Evolutionary conservation across 2,113 vertebrate genomes (phyloP), one percentile per base, ranked within the genome.

Genomic region (Periophthalmodon schlosseri): DNA sequence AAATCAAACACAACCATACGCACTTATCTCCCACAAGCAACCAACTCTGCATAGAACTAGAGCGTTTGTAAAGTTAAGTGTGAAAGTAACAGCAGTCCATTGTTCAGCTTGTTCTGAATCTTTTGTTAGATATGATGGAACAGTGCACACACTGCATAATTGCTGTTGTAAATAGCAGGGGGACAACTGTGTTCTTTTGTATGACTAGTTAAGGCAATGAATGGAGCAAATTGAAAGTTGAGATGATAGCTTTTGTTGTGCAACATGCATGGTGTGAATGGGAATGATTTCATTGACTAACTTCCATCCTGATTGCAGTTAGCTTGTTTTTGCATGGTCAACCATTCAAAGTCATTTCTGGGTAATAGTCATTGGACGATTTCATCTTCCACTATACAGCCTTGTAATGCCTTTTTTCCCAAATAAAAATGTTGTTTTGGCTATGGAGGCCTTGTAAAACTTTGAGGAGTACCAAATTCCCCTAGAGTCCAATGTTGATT

Each of bases 1-100:
- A 94, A 94, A 94, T 94, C 93, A 93, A 92, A 88, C 70, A 60
- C 87, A 85, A 86, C 84, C 85, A 79, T 77, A 69, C 77, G 21
- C 72, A 84, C 90, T 93, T 91, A 93, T 93, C 91, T 92, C 89
- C 85, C 86, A 67, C 88, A 84, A 85, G 88, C 83, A 69, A 73
- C 79, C 78, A 78, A 86, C 87, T 89, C 89, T 88, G 88, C 86
- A 87, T 87, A 87, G 88, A 78, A 39, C 73, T 79, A 78, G 88
- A 80, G 81, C 88, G 87, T 74, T 63, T 82, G 82, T 75, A 82
- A 69, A 58, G 72, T 84, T 82, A 86, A 76, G 87, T 86, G 76
- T 77, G 75, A 87, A 86, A 89, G 82, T 90, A 88, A 87, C 87
- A 82, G 84, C 79, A 82, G 76, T 81, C 66, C 64, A 82, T 90